Evolutionary conservation across 1,140 invertebrate genomes (phyloP).

Genomic region (Heterodera carotae): DNA sequence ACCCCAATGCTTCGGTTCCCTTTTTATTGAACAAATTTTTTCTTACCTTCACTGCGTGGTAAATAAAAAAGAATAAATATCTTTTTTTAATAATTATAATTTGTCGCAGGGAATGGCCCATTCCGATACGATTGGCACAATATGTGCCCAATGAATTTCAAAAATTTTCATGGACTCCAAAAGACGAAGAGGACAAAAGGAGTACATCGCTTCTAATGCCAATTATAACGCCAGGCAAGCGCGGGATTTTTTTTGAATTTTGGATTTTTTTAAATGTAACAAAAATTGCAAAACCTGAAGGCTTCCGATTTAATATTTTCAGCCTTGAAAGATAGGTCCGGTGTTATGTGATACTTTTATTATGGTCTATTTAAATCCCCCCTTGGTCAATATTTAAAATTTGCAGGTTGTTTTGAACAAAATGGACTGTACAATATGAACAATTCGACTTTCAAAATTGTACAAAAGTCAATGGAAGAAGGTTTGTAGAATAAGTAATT

Average conservation of each 20-base stretch:
- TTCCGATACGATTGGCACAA: background rate
- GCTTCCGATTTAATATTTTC: no score
- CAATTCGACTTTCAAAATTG: background rate
- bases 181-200: background rate
- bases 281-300: no score
- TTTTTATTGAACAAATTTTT: constrained; percentile 18
- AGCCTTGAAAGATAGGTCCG: no score
- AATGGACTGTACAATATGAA: constrained; percentile 11
- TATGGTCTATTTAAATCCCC: no score
- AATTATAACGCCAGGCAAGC: background rate
- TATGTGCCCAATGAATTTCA: background rate
- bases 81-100: background rate
- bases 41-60: constrained; percentile 1
- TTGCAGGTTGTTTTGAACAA: constrained; percentile 15
- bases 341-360: no score
- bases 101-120: background rate
- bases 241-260: no score
- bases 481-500: background rate
- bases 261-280: no score
- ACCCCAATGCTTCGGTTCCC: constrained; percentile 14
- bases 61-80: background rate
- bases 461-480: background rate
- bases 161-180: background rate
- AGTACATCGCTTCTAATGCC: background rate
- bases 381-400: no score